These are phyloP conservation scores for Phyllostomus discolor DNA, from an alignment of 2,113 vertebrate species.

Conservation along the genomic window DNA sequence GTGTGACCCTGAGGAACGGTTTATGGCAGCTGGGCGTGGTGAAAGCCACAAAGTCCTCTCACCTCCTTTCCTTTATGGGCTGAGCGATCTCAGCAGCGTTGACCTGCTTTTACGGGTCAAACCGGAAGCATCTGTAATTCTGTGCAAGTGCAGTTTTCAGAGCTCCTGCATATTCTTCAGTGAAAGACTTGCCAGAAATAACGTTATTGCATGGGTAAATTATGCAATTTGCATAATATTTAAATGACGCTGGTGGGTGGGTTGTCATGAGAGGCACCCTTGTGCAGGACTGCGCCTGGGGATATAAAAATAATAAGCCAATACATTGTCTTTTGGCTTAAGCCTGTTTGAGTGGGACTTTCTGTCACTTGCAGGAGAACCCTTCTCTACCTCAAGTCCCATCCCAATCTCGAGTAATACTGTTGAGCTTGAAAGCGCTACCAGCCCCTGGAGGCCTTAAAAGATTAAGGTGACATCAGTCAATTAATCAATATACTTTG, in stretches of 20 bases:
- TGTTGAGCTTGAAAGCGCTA: not conserved
- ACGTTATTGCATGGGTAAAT: not conserved
- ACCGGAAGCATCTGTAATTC: not conserved
- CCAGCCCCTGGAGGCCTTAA: not conserved
- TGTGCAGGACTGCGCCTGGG: not conserved
- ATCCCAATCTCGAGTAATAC: not conserved
- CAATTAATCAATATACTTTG: not conserved
- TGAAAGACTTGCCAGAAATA: constrained; percentile 2
- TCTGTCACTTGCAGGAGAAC: not conserved
- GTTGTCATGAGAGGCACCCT: not conserved
- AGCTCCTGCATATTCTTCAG: not conserved
- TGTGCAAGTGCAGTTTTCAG: not conserved
- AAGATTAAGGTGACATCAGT: not conserved
- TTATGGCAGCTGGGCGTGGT: not conserved
- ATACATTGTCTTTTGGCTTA: not conserved
- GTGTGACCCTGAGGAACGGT: not conserved
- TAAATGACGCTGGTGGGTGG: not conserved
- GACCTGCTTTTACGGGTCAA: not conserved
- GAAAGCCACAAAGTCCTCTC: not conserved
- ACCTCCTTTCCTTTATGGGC: not conserved
- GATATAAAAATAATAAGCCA: not conserved
- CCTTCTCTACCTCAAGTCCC: not conserved
- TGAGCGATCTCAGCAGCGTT: not conserved
- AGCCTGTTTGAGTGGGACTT: not conserved
- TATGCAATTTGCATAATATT: not conserved